Evolutionary conservation across 2,888 invertebrate genomes (phyloP), one percentile per base, ranked within the genome.

Genomic region (Ennomos quercinarius): DNA sequence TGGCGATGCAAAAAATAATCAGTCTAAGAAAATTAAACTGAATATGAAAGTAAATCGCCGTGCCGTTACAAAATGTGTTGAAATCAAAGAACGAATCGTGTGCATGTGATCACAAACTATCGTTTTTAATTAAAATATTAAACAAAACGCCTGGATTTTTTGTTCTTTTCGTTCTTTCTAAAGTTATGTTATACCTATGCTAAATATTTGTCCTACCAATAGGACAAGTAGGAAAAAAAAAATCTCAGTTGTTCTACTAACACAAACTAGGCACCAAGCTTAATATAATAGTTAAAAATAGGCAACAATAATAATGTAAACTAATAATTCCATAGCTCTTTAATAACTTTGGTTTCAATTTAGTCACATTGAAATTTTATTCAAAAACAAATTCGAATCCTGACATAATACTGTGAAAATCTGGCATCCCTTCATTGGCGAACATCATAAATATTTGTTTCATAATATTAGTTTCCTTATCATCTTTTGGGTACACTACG

Each of bases 401-500:
- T 34, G 59, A 55, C 47, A 64, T 53, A n/a, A 55, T 47, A 35
- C 58, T 59, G 39, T 58, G 47, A 36, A 65, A 61, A 38, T 45
- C 64, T 10, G 58, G 52, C 58, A 70, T 63, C 46, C 74, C 75
- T 61, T 79, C 77, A n/a, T 86, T 85, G 0, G 82, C 76, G n/a
- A 86, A 73, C 57, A 85, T 76, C 46, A 78, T 78, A 57, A 87
- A 87, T 13, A 91, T 72, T 57, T 83, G 78, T 53, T 89, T 89
- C 74, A 91, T 73, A 13, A 85, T 74, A 34, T 73, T 81, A 0
- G 86, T 78, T 58, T 89, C 89, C 27, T 71, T 63, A 59, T 91
- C 90, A 48, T 90, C 89, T 65, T 88, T 87, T 0, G 88, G 88
- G 42, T 79, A 90, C 4, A 87, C 62, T 2, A 76, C 72, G 63